phyloP scores from a whole-genome alignment of 2,888 invertebrate genomes.

The Hypercompe scribonia region DNA sequence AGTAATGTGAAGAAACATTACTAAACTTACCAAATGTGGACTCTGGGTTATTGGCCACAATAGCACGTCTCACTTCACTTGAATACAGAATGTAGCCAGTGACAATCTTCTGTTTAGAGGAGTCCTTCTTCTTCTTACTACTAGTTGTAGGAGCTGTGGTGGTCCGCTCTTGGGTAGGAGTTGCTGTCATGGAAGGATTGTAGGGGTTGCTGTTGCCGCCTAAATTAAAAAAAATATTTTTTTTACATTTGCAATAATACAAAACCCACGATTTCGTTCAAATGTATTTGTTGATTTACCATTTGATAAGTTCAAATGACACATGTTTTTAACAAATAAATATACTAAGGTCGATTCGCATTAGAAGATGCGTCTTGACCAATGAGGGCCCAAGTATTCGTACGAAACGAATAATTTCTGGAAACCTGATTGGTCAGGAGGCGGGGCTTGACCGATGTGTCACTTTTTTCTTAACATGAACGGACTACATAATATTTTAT shows the following conservation, averaged over 20 bases:
- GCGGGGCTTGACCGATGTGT: too few relatives aligned
- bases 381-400: too few relatives aligned
- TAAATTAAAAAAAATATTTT: constrained; percentile 51
- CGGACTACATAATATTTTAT: too few relatives aligned
- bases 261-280: neutral
- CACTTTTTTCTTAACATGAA: too few relatives aligned
- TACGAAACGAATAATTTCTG: too few relatives aligned
- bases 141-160: constrained; percentile 65
- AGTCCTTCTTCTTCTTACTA: constrained; percentile 79
- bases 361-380: too few relatives aligned
- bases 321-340: too few relatives aligned
- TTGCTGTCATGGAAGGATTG: constrained; percentile 74
- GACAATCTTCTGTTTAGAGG: constrained; percentile 91
- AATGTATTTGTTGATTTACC: too few relatives aligned
- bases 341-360: too few relatives aligned
- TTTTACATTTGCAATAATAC: too few relatives aligned
- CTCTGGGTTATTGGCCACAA: constrained; percentile 97
- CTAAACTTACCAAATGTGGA: constrained; percentile 94
- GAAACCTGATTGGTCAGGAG: too few relatives aligned
- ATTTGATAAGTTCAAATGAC: too few relatives aligned
- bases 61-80: constrained; percentile 96
- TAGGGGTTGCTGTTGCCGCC: constrained; percentile 83
- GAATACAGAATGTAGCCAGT: constrained; percentile 99
- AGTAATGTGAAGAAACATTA: neutral
- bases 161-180: constrained; percentile 69